phyloP scores from a whole-genome alignment of 1,140 invertebrate species.

The Scaptomyza graminum region DNA sequence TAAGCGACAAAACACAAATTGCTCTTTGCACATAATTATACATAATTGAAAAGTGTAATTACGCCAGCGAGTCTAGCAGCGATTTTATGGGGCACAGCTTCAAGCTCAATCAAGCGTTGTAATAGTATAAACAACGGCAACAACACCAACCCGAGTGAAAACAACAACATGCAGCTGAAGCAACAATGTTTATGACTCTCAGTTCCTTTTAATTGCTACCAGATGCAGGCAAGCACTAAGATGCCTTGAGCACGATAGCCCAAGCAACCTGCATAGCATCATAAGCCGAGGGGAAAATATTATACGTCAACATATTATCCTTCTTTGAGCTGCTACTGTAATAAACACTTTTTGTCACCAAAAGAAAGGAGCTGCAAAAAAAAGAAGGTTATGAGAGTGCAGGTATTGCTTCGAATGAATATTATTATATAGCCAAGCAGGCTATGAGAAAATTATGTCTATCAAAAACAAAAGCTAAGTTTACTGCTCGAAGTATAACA shows the following conservation, averaged over 20 bases:
- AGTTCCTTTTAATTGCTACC: constrained; percentile 70
- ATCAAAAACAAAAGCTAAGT: not conserved
- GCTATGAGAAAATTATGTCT: not conserved
- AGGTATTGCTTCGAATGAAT: not conserved
- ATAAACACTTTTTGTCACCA: not conserved
- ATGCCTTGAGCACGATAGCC: constrained; percentile 1
- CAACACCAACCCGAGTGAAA: constrained; percentile 10
- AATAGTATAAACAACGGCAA: constrained; percentile 34
- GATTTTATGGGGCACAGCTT: constrained; percentile 71
- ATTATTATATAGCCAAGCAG: too few species aligned
- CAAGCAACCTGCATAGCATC: not conserved
- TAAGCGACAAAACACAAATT: constrained; percentile 65
- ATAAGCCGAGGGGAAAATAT: not conserved
- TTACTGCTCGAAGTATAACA: not conserved
- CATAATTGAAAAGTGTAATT: constrained; percentile 81
- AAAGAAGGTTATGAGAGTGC: not conserved
- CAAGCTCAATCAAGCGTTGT: constrained; percentile 69
- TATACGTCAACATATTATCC: not conserved
- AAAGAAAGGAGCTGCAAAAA: too few species aligned
- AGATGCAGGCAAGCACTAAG: constrained; percentile 26
- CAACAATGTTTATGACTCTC: constrained; percentile 62
- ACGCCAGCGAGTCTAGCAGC: constrained; percentile 43
- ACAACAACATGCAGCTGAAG: constrained; percentile 31
- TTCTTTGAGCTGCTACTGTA: not conserved
- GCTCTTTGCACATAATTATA: constrained; percentile 76